A percentile compares a stretch with the other conserved stretches of the same genome.
Conservation (phyloP, 2,888 invertebrate genomes). For the Escarpia spicata region DNA sequence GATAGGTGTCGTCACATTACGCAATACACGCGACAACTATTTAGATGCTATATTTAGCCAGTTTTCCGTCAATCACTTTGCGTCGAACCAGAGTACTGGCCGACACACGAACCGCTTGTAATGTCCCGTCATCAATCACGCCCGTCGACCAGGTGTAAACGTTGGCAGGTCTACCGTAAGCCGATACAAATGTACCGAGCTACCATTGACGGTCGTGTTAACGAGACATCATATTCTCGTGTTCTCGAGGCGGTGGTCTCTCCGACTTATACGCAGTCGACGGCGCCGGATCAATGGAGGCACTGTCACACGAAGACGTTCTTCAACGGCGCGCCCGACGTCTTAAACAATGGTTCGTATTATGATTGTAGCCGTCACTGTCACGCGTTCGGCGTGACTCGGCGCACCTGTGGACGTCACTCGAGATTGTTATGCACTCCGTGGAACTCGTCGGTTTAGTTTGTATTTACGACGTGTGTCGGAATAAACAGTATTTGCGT, state of each 20-base stretch:
- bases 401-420: not conserved
- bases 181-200: conserved; percentile 12
- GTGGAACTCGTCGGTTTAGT: no score
- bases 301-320: not conserved
- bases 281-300: not conserved
- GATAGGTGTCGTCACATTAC: not conserved
- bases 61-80: not conserved
- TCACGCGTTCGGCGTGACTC: not conserved
- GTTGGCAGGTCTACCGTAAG: not conserved
- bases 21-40: not conserved
- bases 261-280: not conserved
- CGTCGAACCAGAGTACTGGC: not conserved
- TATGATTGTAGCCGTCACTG: not conserved
- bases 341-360: not conserved
- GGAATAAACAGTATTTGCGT: not conserved
- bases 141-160: not conserved
- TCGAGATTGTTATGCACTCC: not conserved
- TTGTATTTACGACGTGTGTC: no score
- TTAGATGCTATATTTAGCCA: not conserved
- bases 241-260: not conserved
- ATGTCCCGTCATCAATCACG: not conserved
- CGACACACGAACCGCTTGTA: not conserved
- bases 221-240: conserved; percentile 12
- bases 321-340: not conserved
- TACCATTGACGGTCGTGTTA: not conserved